Percentiles rank a stretch among this genome's conserved stretches.
phyloP scores from a whole-genome alignment of 2,797 vertebrate species.

The Smutsia temminckii region DNA sequence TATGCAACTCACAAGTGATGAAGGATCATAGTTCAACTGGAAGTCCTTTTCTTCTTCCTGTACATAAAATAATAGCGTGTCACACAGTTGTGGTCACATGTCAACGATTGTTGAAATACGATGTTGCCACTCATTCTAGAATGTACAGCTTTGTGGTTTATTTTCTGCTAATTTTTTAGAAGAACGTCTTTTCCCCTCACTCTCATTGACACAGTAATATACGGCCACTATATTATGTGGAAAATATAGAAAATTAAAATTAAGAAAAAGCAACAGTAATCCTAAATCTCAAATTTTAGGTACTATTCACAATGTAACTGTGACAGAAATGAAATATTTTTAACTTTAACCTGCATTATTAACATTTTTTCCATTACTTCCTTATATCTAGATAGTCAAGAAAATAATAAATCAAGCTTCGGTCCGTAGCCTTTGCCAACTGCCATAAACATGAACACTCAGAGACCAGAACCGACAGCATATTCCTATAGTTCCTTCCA shows the following conservation, averaged over 20 bases:
- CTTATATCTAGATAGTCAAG: not conserved
- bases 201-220: not conserved
- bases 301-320: not conserved
- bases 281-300: not conserved
- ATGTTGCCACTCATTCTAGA: not conserved
- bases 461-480: not conserved
- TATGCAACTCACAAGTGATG: not conserved
- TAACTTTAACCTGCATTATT: not conserved
- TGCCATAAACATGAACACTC: not conserved
- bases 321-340: not conserved
- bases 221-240: not conserved
- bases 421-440: not conserved
- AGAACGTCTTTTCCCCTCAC: not conserved
- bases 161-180: slow-evolving; percentile 22
- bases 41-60: not conserved
- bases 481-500: not conserved
- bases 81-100: no score
- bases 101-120: not conserved
- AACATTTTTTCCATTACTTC: not conserved
- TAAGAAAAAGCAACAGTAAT: not conserved
- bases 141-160: not conserved
- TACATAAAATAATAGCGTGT: not conserved
- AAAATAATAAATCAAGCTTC: not conserved
- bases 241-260: not conserved
- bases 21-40: not conserved